Evolutionary conservation across 2,888 invertebrate species (phyloP).

Genomic region (Busseola fusca): DNA sequence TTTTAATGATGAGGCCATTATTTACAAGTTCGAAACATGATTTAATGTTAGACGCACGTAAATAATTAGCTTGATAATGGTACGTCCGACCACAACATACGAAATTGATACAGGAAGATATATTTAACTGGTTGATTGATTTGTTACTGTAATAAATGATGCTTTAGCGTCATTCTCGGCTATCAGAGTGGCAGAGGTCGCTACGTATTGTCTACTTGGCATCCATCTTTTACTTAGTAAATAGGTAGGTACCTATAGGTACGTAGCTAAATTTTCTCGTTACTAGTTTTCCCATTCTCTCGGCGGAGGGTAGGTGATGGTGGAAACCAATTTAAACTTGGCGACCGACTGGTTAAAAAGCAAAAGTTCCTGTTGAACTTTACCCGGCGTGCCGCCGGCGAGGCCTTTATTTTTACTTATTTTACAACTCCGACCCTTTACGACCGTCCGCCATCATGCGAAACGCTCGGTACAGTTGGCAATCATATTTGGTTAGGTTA

Average conservation of each 20-base stretch:
- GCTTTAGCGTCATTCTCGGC: constrained; percentile 49
- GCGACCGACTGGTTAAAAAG: constrained; percentile 85
- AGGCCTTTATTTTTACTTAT: constrained; percentile 82
- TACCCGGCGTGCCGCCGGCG: constrained; percentile 73
- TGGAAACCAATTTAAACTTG: constrained; percentile 87
- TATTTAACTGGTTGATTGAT: constrained; percentile 54
- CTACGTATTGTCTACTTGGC: constrained; percentile 21
- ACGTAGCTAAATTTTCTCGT: constrained; percentile 72
- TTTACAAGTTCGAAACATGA: constrained; percentile 46
- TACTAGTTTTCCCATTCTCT: constrained; percentile 80
- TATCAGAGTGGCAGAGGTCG: constrained; percentile 52
- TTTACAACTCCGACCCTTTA: constrained; percentile 80
- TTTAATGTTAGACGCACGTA: constrained; percentile 49
- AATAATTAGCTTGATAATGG: constrained; percentile 55
- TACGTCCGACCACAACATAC: constrained; percentile 27
- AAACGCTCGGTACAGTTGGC: constrained; percentile 71
- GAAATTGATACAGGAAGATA: constrained; percentile 58
- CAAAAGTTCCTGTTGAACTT: constrained; percentile 84
- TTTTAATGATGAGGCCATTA: constrained; percentile 52
- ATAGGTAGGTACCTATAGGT: constrained; percentile 66
- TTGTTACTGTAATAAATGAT: constrained; percentile 51
- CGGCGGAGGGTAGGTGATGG: constrained; percentile 71
- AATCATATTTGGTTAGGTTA: constrained; percentile 67
- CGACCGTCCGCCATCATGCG: constrained; percentile 77
- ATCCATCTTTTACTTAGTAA: constrained; percentile 65